Percentiles rank a stretch among this genome's conserved stretches.
Evolutionary conservation across 2,797 vertebrate species (phyloP).

Genomic region (Buphagus erythrorhynchus): DNA sequence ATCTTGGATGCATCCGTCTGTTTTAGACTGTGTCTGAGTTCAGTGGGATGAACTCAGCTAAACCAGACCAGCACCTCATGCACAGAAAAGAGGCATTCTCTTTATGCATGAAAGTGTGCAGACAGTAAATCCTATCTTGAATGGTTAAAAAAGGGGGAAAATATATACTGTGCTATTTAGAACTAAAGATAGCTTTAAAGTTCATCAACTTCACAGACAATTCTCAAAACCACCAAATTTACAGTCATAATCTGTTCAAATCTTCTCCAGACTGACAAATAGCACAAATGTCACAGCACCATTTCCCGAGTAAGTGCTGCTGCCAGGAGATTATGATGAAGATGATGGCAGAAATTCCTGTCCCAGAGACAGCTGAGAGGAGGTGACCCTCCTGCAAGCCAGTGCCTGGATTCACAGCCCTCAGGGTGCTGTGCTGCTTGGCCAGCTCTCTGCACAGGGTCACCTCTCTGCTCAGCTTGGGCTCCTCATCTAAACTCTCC

Average conservation of each 20-base stretch:
- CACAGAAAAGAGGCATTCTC: neutral
- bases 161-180: neutral
- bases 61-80: neutral
- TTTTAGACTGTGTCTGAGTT: neutral
- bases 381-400: neutral
- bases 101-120: neutral
- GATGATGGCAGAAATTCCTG: neutral
- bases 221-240: neutral
- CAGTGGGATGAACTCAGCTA: neutral
- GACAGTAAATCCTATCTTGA: neutral
- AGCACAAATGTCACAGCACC: neutral
- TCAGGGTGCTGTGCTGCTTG: fast-evolving
- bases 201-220: neutral
- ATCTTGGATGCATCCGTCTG: neutral
- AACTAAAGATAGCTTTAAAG: neutral
- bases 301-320: neutral
- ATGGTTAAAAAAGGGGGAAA: fast-evolving
- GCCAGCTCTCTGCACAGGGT: neutral
- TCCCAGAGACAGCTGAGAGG: neutral
- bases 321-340: neutral
- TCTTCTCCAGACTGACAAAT: neutral
- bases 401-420: neutral
- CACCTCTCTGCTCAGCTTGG: neutral
- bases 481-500: neutral
- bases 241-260: neutral